Conservation (phyloP, 2,888 invertebrate species). For the Melipona beecheii region DNA sequence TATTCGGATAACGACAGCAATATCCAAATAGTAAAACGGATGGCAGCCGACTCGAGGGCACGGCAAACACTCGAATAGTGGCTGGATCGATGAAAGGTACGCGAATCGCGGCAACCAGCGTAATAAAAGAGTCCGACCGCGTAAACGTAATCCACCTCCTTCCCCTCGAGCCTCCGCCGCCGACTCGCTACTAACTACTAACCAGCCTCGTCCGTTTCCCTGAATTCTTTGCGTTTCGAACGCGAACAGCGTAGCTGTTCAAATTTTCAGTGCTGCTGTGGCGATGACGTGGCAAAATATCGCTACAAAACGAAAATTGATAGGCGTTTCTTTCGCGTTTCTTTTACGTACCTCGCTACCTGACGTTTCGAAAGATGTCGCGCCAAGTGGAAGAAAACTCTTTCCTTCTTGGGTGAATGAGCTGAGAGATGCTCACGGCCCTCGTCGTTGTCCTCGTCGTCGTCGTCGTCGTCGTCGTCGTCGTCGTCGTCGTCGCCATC, state of each 20-base stretch:
- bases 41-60: conserved; percentile 73
- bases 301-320: not conserved
- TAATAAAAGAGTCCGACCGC: conserved; percentile 63
- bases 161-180: not conserved
- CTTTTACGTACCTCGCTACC: not conserved
- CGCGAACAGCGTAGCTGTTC: not conserved
- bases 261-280: not conserved
- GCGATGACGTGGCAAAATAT: not conserved
- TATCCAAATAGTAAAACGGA: conserved; percentile 74
- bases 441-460: not conserved
- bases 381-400: not conserved
- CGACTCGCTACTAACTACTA: not conserved
- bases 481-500: conserved; percentile 8
- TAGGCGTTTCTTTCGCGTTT: not conserved
- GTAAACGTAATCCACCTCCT: conserved; percentile 44
- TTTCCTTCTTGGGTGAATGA: not conserved
- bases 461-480: not conserved
- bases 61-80: conserved; percentile 73
- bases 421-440: conserved; percentile 12
- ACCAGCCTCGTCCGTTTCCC: not conserved
- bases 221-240: conserved; percentile 8
- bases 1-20: conserved; percentile 59
- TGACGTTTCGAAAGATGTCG: not conserved
- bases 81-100: conserved; percentile 68
- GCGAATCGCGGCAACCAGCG: conserved; percentile 45